Evolutionary conservation across 2,113 vertebrate species (phyloP), one percentile per base, ranked within the genome.

Genomic region (Tautogolabrus adspersus): DNA sequence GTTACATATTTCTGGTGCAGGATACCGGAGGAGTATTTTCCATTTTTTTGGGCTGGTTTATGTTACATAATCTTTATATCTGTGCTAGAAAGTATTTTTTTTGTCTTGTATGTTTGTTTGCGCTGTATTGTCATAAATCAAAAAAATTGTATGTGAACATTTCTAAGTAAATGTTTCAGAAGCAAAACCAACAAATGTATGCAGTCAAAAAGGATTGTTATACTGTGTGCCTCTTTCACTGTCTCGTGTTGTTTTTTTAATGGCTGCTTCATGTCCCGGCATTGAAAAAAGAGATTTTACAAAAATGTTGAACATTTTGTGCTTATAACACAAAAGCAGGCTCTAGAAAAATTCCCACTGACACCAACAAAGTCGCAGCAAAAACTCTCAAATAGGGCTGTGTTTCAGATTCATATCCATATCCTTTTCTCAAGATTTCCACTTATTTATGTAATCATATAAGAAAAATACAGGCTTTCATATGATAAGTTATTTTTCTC

Each of bases 1-100:
- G 70, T 75, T 60, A 62, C 30, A 64, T 80, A 26, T 87, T 83
- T 89, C 89, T 92, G 92, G 91, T 93, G 91, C 91, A 86, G 91
- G 91, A 88, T 89, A 85, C 91, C 88, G 68, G 91, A 89, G 87
- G 11, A 54, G 67, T 79, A 83, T 55, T 82, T 85, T 85, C 79
- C 75, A 65, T 76, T 55, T 72, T n/a, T 68, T 46, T 59, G 86
- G 87, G 81, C 80, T 87, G 82, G 65, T 79, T 84, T 70, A 30
- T 67, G 40, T 65, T 72, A 26, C 63, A 73, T 78, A 76, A 34
- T 85, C 58, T 70, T 75, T 87, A 63, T 77, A 79, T 63, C 55
- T 62, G 42, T 79, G 54, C 59, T 75, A 47, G 54, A 34, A 34
- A 34, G 30, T 34, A 34, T 34, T 34, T 34, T 26, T 26, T 34